These are phyloP conservation scores for Hesperophylax magnus DNA, from an alignment of 1,140 invertebrate species.

Conservation along the genomic window DNA sequence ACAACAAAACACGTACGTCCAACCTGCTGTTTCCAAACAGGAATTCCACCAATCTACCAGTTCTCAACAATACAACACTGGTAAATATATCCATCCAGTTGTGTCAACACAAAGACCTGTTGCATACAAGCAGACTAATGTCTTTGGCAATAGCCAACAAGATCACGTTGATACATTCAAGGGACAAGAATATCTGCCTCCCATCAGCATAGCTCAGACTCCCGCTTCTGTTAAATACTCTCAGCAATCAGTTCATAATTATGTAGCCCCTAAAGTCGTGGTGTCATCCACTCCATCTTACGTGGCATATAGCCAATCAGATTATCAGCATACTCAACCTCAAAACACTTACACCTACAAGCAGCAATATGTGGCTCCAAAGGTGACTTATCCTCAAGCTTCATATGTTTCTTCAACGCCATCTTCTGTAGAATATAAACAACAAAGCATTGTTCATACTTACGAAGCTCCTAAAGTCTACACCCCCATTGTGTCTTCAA, in stretches of 20 bases:
- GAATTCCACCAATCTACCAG: conserved; percentile 58
- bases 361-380: conserved; percentile 63
- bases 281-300: conserved; percentile 60
- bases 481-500: conserved; percentile 27
- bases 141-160: conserved; percentile 49
- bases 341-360: conserved; percentile 60
- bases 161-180: conserved; percentile 45
- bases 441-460: conserved; percentile 46
- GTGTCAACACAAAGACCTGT: conserved; percentile 63
- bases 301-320: conserved; percentile 58
- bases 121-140: conserved; percentile 26
- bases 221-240: conserved; percentile 20
- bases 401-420: conserved; percentile 47
- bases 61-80: conserved; percentile 34
- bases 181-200: conserved; percentile 64
- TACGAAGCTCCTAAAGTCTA: conserved; percentile 35
- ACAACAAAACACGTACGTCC: conserved; percentile 61
- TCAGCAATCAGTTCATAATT: conserved; percentile 1
- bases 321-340: conserved; percentile 46
- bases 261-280: conserved; percentile 47
- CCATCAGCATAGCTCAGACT: conserved; percentile 28
- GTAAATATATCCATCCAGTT: conserved; percentile 48
- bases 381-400: conserved; percentile 43
- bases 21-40: conserved; percentile 65
- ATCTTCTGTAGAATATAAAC: conserved; percentile 39